A percentile compares a stretch with the other conserved stretches of the same genome.
Evolutionary conservation across 92 coral and sea anemone genomes (phyloP).

Genomic region (Paramuricea clavata): DNA sequence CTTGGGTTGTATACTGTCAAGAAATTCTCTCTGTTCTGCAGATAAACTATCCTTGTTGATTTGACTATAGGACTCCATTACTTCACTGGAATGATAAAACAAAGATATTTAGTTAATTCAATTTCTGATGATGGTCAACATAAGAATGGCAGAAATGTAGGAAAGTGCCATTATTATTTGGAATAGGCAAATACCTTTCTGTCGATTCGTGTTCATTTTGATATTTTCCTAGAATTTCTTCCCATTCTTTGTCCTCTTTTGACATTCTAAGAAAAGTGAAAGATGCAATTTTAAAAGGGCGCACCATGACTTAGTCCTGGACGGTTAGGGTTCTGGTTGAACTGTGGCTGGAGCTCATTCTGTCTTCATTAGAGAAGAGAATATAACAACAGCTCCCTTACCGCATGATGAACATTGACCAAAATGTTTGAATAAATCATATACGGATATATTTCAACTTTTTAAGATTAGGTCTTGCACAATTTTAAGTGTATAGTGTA

Average conservation of each 20-base stretch:
- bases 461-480: too few species aligned
- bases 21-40: conserved; percentile 79
- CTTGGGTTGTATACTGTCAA: conserved; percentile 84
- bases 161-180: too few species aligned
- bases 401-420: too few species aligned
- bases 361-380: too few species aligned
- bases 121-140: background rate
- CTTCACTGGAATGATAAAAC: background rate
- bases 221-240: conserved; percentile 70
- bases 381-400: too few species aligned
- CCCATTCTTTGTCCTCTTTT: conserved; percentile 80
- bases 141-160: background rate
- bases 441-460: too few species aligned
- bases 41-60: conserved; percentile 84
- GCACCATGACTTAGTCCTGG: too few species aligned
- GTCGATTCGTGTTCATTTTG: conserved; percentile 59
- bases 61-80: conserved; percentile 36
- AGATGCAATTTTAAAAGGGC: too few species aligned
- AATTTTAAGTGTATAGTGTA: background rate
- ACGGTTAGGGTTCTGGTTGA: too few species aligned
- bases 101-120: background rate
- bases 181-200: conserved; percentile 63
- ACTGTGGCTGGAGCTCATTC: too few species aligned
- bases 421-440: too few species aligned
- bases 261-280: conserved; percentile 57